These are phyloP conservation scores for Anthonomus grandis DNA, from an alignment of 1,140 invertebrate species.

Conservation along the genomic window DNA sequence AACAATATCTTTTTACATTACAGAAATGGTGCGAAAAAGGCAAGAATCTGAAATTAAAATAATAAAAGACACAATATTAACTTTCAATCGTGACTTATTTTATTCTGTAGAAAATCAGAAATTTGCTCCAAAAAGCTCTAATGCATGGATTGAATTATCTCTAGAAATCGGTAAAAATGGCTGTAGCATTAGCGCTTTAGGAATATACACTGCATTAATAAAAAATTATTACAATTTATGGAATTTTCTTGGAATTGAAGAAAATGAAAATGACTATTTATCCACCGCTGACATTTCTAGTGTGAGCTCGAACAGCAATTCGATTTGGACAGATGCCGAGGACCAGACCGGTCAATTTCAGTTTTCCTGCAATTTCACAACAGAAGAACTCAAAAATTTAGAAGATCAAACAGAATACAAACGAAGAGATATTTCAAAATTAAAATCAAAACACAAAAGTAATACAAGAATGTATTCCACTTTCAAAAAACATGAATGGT, in stretches of 20 bases:
- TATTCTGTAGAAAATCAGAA: background rate
- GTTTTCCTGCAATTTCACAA: background rate
- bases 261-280: background rate
- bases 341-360: too few relatives aligned
- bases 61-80: constrained; percentile 8
- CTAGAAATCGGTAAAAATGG: constrained; percentile 3
- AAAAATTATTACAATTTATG: constrained; percentile 15
- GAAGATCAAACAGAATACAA: constrained; percentile 6
- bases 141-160: constrained; percentile 9
- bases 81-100: background rate
- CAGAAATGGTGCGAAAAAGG: constrained; percentile 10
- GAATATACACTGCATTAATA: constrained; percentile 7
- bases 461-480: background rate
- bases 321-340: too few relatives aligned
- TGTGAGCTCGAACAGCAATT: background rate
- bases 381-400: constrained; percentile 6
- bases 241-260: constrained; percentile 7
- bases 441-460: too few relatives aligned
- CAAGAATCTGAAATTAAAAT: constrained; percentile 5
- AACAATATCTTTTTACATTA: background rate
- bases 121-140: constrained; percentile 8
- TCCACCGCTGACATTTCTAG: background rate
- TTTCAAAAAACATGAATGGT: too few relatives aligned
- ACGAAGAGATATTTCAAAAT: too few relatives aligned
- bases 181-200: constrained; percentile 7